These are phyloP conservation scores for Limnodromus scolopaceus DNA, from an alignment of 2,797 vertebrate species.

Conservation along the genomic window DNA sequence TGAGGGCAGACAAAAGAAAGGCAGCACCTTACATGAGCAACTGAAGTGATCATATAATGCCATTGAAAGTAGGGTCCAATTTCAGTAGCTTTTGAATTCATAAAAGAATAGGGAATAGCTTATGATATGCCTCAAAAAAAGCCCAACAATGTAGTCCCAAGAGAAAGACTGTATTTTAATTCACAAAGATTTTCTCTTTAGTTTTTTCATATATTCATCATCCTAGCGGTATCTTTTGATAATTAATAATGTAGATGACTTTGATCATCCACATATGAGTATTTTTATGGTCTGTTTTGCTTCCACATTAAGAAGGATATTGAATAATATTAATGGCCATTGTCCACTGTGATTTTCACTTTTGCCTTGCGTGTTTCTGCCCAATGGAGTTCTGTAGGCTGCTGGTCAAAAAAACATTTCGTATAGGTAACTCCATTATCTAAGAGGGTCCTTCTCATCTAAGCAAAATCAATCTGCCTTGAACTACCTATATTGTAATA, in stretches of 20 bases:
- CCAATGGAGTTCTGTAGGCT: neutral
- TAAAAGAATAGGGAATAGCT: neutral
- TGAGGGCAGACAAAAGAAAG: conserved; percentile 29
- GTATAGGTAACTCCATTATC: neutral
- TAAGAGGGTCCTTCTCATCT: neutral
- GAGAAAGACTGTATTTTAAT: conserved; percentile 7
- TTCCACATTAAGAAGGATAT: neutral
- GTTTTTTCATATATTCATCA: conserved; percentile 1
- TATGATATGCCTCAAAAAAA: neutral
- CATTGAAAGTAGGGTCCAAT: neutral
- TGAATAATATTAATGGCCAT: neutral
- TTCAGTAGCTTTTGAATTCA: conserved; percentile 26
- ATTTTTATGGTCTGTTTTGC: conserved; percentile 8
- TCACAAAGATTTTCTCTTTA: neutral
- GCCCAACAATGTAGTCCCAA: neutral
- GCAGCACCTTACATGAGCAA: neutral
- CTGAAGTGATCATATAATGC: neutral
- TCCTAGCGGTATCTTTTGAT: neutral
- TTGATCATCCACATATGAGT: conserved; percentile 9
- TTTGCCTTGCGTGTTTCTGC: neutral
- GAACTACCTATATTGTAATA: neutral
- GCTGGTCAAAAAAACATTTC: neutral
- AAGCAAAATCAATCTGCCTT: neutral
- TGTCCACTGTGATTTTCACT: neutral
- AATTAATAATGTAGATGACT: neutral